Percentiles rank a stretch among this genome's conserved stretches.
Conservation (phyloP, 2,797 vertebrate species). For the Darevskia mixta region DNA sequence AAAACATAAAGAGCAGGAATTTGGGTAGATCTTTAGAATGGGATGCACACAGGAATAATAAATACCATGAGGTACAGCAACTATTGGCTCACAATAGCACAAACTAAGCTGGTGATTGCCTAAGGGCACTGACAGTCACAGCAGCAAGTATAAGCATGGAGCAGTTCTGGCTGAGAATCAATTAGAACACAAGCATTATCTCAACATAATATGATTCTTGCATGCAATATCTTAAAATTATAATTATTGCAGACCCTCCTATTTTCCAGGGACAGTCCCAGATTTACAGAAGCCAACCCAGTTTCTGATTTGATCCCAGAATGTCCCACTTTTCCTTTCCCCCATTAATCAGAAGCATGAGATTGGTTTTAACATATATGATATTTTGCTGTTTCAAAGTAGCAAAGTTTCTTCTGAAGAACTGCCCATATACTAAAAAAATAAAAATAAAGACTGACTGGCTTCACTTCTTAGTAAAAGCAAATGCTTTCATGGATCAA, state of each 20-base stretch:
- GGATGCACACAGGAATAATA: not conserved
- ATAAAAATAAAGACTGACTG: not conserved
- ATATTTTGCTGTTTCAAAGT: not conserved
- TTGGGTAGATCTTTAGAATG: not conserved
- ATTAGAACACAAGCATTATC: not conserved
- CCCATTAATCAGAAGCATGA: not conserved
- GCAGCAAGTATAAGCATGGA: not conserved
- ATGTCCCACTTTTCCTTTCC: not conserved
- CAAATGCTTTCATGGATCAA: not conserved
- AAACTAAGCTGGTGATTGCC: not conserved
- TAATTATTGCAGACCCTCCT: not conserved
- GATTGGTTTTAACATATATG: not conserved
- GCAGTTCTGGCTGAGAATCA: not conserved
- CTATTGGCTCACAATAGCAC: not conserved
- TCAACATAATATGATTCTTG: not conserved
- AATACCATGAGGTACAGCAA: not conserved
- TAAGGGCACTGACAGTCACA: not conserved
- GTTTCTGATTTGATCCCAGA: too few species aligned
- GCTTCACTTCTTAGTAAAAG: not conserved
- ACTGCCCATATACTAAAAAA: not conserved
- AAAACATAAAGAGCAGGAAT: not conserved
- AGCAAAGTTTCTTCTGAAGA: not conserved
- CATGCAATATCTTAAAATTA: not conserved
- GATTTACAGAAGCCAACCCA: too few species aligned
- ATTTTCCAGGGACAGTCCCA: too few species aligned